These are phyloP conservation scores for Gallinago solitaria DNA, from an alignment of 2,797 vertebrate genomes.

Conservation along the genomic window DNA sequence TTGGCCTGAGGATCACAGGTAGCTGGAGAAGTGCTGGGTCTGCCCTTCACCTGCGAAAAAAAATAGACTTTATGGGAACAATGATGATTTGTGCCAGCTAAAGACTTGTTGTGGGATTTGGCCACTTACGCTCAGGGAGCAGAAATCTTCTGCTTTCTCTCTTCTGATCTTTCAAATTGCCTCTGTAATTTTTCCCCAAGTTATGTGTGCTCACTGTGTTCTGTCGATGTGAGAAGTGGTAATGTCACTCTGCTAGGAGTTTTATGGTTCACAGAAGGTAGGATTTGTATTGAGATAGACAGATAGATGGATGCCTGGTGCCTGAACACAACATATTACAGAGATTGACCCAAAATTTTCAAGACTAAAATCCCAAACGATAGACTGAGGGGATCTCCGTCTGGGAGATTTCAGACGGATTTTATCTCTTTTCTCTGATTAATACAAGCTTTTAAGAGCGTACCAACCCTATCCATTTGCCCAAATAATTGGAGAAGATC, in stretches of 20 bases:
- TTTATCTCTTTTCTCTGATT: slow-evolving; percentile 32
- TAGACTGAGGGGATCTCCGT: background rate
- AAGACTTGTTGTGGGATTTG: slow-evolving; percentile 8
- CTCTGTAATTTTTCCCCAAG: slow-evolving; percentile 40
- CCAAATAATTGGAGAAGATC: slow-evolving; percentile 25
- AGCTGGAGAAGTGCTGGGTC: background rate
- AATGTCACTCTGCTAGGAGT: slow-evolving; percentile 33
- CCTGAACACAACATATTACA: slow-evolving; percentile 14
- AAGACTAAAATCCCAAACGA: background rate
- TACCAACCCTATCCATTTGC: background rate
- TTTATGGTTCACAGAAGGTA: slow-evolving; percentile 59
- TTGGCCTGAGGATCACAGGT: background rate
- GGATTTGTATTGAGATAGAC: slow-evolving; percentile 53
- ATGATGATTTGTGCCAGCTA: background rate
- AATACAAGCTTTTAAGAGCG: slow-evolving; percentile 22
- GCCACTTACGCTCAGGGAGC: background rate
- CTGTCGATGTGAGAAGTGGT: slow-evolving; percentile 41
- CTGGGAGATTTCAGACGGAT: slow-evolving; percentile 11
- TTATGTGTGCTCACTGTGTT: slow-evolving; percentile 20
- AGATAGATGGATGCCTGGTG: slow-evolving; percentile 42
- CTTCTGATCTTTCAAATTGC: slow-evolving; percentile 26
- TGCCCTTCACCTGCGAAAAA: background rate
- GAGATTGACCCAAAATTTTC: slow-evolving; percentile 48
- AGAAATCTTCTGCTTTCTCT: slow-evolving; percentile 39
- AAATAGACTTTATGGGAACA: background rate